Conservation (phyloP, 2,888 invertebrate genomes). For the Pammene fasciana region DNA sequence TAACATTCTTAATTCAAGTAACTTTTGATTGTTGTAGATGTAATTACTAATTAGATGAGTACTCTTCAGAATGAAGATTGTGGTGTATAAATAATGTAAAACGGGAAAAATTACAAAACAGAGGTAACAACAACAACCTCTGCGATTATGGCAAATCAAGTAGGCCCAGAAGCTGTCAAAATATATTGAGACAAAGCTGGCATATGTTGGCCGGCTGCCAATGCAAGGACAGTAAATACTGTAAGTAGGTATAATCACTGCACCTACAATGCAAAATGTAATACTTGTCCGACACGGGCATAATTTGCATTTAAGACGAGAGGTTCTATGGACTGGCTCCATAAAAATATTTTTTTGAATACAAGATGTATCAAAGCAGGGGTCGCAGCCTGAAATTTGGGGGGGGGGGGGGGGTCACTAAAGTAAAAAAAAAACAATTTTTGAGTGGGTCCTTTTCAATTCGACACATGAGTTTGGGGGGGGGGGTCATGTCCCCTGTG, state of each 20-base stretch:
- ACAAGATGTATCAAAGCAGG: too few relatives aligned
- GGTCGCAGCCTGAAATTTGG: too few relatives aligned
- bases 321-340: conserved; percentile 3
- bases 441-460: too few relatives aligned
- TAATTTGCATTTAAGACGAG: conserved; percentile 24
- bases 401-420: too few relatives aligned
- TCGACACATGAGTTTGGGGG: too few relatives aligned
- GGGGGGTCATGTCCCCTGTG: too few relatives aligned
- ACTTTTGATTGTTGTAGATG: not conserved
- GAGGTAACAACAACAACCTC: too few relatives aligned
- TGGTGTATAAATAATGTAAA: too few relatives aligned
- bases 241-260: conserved; percentile 16
- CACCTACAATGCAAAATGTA: conserved; percentile 30
- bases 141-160: not conserved
- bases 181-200: not conserved
- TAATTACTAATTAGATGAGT: not conserved
- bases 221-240: not conserved
- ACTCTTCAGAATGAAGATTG: too few relatives aligned
- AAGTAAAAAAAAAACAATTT: too few relatives aligned
- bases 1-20: not conserved
- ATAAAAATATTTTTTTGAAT: not conserved
- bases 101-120: too few relatives aligned
- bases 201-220: conserved; percentile 33
- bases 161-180: not conserved
- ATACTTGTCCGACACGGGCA: conserved; percentile 15